Conservation (phyloP, 2,113 vertebrate species). For the Falcunculus frontatus region DNA sequence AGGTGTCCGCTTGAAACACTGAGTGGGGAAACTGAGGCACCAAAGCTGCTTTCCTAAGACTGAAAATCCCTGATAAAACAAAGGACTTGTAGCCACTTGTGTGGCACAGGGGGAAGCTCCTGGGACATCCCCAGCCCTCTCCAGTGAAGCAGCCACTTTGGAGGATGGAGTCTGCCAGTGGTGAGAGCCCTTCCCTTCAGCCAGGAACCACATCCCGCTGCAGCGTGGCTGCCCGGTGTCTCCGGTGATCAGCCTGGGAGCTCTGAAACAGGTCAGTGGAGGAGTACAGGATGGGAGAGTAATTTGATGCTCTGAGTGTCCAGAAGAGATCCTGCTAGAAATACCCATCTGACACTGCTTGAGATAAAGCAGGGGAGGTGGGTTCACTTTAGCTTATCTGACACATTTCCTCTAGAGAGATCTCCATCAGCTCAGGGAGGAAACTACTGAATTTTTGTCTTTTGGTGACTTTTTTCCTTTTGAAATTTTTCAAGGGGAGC, state of each 20-base stretch:
- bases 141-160: rapidly evolving
- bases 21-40: not conserved
- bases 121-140: not conserved
- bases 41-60: not conserved
- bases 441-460: slow-evolving; percentile 18
- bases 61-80: not conserved
- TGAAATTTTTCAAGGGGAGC: not conserved
- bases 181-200: rapidly evolving
- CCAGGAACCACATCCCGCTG: rapidly evolving
- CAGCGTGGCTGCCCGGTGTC: rapidly evolving
- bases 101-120: not conserved
- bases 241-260: rapidly evolving
- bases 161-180: not conserved
- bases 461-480: not conserved
- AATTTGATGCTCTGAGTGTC: slow-evolving; percentile 42
- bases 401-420: slow-evolving; percentile 53
- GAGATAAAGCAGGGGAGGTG: slow-evolving; percentile 45
- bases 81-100: rapidly evolving
- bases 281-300: not conserved
- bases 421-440: slow-evolving; percentile 26
- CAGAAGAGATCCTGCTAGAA: slow-evolving; percentile 23
- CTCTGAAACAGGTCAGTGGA: not conserved
- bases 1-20: not conserved
- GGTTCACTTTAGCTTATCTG: slow-evolving; percentile 47
- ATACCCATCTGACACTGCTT: slow-evolving; percentile 53